Evolutionary conservation across 2,113 vertebrate genomes (phyloP).

Genomic region (Barnardius zonarius): DNA sequence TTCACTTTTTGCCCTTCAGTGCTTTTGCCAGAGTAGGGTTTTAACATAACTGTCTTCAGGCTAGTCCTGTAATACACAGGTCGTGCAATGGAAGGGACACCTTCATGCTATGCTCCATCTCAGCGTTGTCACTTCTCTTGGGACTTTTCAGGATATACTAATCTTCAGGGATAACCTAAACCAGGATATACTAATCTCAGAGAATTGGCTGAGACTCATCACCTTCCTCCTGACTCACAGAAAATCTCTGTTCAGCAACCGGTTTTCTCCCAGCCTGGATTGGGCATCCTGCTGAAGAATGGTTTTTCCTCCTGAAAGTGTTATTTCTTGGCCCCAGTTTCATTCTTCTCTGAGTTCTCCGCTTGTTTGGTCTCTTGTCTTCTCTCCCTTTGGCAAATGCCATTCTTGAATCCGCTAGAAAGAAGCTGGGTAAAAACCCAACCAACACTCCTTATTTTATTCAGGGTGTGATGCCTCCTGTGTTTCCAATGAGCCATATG

Average conservation of each 20-base stretch:
- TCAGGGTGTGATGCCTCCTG: background rate
- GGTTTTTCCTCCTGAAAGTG: background rate
- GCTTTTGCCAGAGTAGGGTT: accelerated
- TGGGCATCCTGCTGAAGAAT: background rate
- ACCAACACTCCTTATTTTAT: background rate
- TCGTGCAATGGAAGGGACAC: background rate
- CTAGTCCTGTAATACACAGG: background rate
- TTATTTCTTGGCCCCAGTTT: background rate
- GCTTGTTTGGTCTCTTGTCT: background rate
- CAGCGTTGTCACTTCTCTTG: background rate
- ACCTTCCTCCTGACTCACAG: background rate
- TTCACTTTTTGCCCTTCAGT: background rate
- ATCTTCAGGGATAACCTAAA: no score
- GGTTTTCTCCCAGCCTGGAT: background rate
- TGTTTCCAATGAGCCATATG: background rate
- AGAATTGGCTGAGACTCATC: background rate
- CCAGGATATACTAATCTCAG: no score
- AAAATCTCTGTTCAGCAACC: background rate
- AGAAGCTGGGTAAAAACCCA: background rate
- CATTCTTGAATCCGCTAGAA: background rate
- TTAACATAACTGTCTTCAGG: background rate
- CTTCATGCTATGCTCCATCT: background rate
- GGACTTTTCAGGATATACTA: background rate
- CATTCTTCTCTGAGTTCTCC: background rate
- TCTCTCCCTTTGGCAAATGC: background rate